Base-by-base conservation (phyloP, 2,888 invertebrate species). In the Chorisops tibialis region DNA sequence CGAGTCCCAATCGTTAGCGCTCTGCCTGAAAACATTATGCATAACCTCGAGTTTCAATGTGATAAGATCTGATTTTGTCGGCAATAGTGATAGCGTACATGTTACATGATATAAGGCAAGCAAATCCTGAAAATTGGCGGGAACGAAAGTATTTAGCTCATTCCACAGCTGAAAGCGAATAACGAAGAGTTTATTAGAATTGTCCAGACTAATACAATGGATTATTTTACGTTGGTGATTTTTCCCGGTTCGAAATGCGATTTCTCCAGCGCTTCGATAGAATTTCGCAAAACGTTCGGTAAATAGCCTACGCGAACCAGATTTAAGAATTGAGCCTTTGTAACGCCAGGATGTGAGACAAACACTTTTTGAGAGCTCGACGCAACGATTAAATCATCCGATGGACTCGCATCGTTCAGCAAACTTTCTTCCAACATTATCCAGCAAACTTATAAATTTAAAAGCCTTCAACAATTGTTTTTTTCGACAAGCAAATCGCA, bases 341-440 rank as follows among this genome's bases (percentile, higher is more conserved):
- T 43, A 9, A 56, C 18, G 30, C 56, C 56, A 21, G 56, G 56
- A 56, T 56, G 56, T 16, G 39, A 43, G 7, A 56, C 30, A 16
- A 41, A 39, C 22, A 54, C 24, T 7, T 39, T 39, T 2, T 12
- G 14, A 5, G 39, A n/a, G n/a, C 24, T 39, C 14, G 16, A 19
- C 7, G 24, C 24, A 3, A 50, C 16, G 3, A 50, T 16, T 9
- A 37, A 50, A 7, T 14, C 50, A 9, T 18, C 19, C n/a, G 19
- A 21, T 24, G 6, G 24, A 22, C 9, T 48, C 19, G 48, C 24
- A 24, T 12, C 48, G n/a, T 48, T 24, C 3, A 9, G 2, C 24
- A 9, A 12, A 24, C 24, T 48, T 22, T 50, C 50, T 18, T 35
- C 37, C n/a, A n/a, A n/a, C n/a, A n/a, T n/a, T n/a, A n/a, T n/a